phyloP scores from a whole-genome alignment of 2,888 invertebrate species.

The Drosophila emarginata region DNA sequence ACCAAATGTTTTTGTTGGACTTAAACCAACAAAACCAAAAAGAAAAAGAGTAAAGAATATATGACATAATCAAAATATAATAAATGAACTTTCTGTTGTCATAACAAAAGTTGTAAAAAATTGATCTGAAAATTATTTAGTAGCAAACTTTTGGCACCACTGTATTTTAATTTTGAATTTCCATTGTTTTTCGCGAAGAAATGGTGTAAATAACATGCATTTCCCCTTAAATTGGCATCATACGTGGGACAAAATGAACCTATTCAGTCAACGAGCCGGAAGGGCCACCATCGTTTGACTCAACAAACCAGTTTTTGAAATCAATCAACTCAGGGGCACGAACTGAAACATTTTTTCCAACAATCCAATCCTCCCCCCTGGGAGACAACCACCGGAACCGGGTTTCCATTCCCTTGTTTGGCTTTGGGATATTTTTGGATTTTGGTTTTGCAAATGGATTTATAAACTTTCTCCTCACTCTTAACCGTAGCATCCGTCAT shows the following conservation, averaged over 20 bases:
- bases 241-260: slow-evolving; percentile 4
- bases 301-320: slow-evolving; percentile 10
- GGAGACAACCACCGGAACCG: slow-evolving; percentile 7
- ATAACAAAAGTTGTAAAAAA: too few species aligned
- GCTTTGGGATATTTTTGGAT: slow-evolving; percentile 75
- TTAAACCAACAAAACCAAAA: neutral
- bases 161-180: neutral
- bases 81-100: neutral
- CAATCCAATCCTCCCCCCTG: neutral
- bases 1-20: neutral
- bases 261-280: neutral
- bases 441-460: slow-evolving; percentile 76
- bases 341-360: slow-evolving; percentile 8
- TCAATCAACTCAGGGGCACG: slow-evolving; percentile 12
- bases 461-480: slow-evolving; percentile 55
- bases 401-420: slow-evolving; percentile 46
- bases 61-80: neutral
- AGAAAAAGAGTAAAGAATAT: too few species aligned
- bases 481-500: neutral
- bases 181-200: neutral
- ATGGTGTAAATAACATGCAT: neutral
- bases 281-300: neutral
- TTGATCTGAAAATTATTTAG: neutral
- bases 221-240: neutral
- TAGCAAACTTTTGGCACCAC: neutral